Conservation (phyloP, 2,113 vertebrate genomes). For the Corvus moneduloides region DNA sequence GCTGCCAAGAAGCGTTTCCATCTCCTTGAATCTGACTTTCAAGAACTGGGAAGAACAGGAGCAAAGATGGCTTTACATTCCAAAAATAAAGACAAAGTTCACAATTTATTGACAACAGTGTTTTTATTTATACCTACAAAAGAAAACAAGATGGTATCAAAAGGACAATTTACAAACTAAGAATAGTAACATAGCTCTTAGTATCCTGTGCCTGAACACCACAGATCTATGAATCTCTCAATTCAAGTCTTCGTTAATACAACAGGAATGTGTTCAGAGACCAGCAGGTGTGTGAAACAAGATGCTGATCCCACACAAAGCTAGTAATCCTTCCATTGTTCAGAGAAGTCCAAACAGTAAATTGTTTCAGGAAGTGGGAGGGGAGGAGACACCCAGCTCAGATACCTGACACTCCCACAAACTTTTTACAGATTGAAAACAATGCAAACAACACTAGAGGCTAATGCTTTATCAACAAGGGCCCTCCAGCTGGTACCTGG, state of each 20-base stretch:
- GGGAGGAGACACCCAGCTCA: constrained; percentile 46
- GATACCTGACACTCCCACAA: constrained; percentile 30
- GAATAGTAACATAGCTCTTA: constrained; percentile 78
- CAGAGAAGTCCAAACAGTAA: constrained; percentile 64
- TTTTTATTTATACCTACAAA: constrained; percentile 87
- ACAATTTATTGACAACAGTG: constrained; percentile 79
- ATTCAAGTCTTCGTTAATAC: constrained; percentile 69
- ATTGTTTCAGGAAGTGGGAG: constrained; percentile 51
- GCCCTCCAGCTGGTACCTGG: constrained; percentile 9
- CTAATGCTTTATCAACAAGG: constrained; percentile 1
- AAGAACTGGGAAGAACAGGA: not conserved
- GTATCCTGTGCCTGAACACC: constrained; percentile 75
- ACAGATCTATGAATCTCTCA: constrained; percentile 73
- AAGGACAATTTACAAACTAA: constrained; percentile 83
- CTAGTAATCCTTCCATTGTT: constrained; percentile 67
- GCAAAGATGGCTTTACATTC: not conserved
- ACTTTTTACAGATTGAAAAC: constrained; percentile 20
- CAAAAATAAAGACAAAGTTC: constrained; percentile 67
- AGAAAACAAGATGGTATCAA: constrained; percentile 87
- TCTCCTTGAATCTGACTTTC: not conserved
- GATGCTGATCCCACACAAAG: constrained; percentile 73
- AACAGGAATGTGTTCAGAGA: constrained; percentile 81
- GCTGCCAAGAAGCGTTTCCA: not conserved
- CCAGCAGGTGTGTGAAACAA: constrained; percentile 64
- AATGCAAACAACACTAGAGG: not conserved